A percentile compares a stretch with the other conserved stretches of the same genome.
Conservation (phyloP, 2,888 invertebrate species). For the Eumerus sabulonum region DNA sequence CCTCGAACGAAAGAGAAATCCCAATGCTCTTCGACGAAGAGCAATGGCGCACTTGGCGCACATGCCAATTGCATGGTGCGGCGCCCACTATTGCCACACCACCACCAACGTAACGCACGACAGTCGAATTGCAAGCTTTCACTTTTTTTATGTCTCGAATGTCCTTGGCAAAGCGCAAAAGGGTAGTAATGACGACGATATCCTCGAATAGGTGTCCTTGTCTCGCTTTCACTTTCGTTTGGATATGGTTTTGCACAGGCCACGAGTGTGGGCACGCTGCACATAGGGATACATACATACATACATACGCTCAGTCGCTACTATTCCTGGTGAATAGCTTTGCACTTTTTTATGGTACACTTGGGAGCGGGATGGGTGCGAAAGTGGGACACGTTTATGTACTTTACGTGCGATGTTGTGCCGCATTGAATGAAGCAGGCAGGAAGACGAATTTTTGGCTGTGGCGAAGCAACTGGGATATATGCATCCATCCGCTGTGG, state of each 20-base stretch:
- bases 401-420: constrained; percentile 44
- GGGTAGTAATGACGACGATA: constrained; percentile 71
- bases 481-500: constrained; percentile 47
- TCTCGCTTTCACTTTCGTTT: constrained; percentile 61
- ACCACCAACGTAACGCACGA: constrained; percentile 7
- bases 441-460: not conserved
- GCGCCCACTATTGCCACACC: constrained; percentile 9
- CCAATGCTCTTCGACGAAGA: constrained; percentile 40
- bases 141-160: constrained; percentile 77
- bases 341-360: constrained; percentile 68
- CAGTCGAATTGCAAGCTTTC: constrained; percentile 70
- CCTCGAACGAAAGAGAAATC: constrained; percentile 29
- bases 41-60: constrained; percentile 31
- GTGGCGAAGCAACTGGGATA: constrained; percentile 59
- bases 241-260: constrained; percentile 20
- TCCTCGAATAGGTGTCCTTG: constrained; percentile 31
- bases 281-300: constrained; percentile 23
- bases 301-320: too few relatives aligned
- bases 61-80: not conserved
- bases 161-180: constrained; percentile 78
- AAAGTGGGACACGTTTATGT: constrained; percentile 65
- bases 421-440: not conserved
- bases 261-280: constrained; percentile 30
- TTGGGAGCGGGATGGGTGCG: constrained; percentile 58
- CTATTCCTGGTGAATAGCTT: constrained; percentile 56